Conservation (phyloP, 2,797 vertebrate species). For the Falco novaeseelandiae region DNA sequence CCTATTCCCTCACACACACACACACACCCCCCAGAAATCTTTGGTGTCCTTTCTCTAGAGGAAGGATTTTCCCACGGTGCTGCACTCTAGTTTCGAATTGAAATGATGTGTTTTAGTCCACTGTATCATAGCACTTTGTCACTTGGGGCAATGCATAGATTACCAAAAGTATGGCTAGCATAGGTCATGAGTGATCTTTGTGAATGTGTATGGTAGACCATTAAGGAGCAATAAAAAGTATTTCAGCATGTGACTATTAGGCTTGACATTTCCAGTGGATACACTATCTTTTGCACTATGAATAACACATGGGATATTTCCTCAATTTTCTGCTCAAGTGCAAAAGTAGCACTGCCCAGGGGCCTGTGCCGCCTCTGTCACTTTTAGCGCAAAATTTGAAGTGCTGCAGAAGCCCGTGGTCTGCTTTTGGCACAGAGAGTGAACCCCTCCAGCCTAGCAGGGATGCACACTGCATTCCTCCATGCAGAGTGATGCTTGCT, state of each 20-base stretch:
- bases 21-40: not conserved
- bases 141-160: not conserved
- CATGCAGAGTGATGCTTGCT: not conserved
- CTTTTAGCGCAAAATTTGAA: not conserved
- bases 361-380: rapidly evolving
- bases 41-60: not conserved
- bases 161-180: not conserved
- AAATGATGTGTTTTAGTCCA: not conserved
- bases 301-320: not conserved
- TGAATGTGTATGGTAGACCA: rapidly evolving
- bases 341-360: not conserved
- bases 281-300: not conserved
- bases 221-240: not conserved
- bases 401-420: not conserved
- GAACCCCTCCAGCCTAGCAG: not conserved
- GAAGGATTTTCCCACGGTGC: not conserved
- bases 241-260: not conserved
- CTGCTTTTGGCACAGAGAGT: not conserved
- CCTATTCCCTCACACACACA: not conserved
- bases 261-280: not conserved
- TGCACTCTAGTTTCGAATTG: not conserved
- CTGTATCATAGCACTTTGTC: not conserved
- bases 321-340: not conserved
- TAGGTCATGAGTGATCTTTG: not conserved
- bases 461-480: rapidly evolving